A percentile compares a stretch with the other conserved stretches of the same genome.
These are phyloP conservation scores for Astreopora myriophthalma DNA, from an alignment of 64 coral and sea anemone genomes.

Conservation along the genomic window DNA sequence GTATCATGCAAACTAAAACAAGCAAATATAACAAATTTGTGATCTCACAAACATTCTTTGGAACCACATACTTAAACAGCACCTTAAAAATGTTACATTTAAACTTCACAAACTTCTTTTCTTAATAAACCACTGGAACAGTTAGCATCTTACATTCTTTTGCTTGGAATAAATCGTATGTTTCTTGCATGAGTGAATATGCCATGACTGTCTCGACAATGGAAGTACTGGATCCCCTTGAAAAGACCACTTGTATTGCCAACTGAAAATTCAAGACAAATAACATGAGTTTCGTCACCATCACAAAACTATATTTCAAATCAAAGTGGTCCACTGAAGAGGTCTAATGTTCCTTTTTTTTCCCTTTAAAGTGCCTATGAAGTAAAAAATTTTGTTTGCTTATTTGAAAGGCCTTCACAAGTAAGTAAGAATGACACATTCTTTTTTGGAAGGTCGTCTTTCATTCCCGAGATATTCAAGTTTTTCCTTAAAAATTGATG, in stretches of 20 bases:
- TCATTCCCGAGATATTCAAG: too few relatives aligned
- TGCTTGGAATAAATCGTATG: slow-evolving; percentile 73
- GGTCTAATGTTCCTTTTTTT: too few relatives aligned
- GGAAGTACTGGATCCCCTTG: slow-evolving; percentile 87
- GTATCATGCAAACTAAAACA: slow-evolving; percentile 35
- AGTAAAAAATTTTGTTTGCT: too few relatives aligned
- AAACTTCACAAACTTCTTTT: background rate
- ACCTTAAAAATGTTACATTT: background rate
- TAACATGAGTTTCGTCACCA: background rate
- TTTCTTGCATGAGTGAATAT: slow-evolving; percentile 84
- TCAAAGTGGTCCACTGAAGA: too few relatives aligned
- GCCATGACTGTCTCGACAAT: slow-evolving; percentile 70
- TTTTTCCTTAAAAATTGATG: too few relatives aligned
- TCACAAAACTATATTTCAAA: too few relatives aligned
- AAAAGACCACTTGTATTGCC: slow-evolving; percentile 75
- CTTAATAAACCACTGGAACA: background rate
- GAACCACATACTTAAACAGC: background rate
- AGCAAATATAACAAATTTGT: too few relatives aligned
- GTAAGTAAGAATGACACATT: too few relatives aligned
- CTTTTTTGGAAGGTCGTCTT: too few relatives aligned
- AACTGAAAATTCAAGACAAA: slow-evolving; percentile 37
- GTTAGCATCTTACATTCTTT: slow-evolving; percentile 64
- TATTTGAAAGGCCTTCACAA: too few relatives aligned
- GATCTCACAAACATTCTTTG: background rate
- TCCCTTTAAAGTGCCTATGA: too few relatives aligned